These are phyloP conservation scores for Origma solitaria DNA, from an alignment of 2,113 vertebrate genomes.

Conservation along the genomic window DNA sequence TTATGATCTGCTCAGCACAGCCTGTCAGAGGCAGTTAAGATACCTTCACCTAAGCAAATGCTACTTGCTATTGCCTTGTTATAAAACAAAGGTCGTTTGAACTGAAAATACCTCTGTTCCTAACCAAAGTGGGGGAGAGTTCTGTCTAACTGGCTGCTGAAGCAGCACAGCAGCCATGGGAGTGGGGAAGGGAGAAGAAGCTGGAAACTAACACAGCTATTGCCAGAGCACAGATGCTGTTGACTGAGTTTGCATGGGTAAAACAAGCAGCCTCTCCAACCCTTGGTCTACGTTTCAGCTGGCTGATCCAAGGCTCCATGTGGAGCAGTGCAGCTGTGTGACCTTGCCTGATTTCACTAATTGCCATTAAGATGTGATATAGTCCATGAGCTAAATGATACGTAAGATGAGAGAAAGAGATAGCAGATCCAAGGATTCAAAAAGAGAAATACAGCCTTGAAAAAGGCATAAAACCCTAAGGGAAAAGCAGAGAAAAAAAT, in stretches of 20 bases:
- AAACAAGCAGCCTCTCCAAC: neutral
- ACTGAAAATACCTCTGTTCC: neutral
- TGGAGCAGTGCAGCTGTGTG: neutral
- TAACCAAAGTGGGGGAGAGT: neutral
- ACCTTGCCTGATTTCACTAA: neutral
- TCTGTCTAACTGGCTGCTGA: neutral
- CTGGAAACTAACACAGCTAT: neutral
- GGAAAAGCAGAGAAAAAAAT: neutral
- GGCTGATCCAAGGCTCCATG: neutral
- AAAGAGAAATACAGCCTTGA: neutral
- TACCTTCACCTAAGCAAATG: neutral
- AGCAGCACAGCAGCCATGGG: neutral
- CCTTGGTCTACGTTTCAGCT: neutral
- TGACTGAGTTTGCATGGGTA: neutral
- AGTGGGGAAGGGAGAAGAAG: neutral
- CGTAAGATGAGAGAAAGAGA: neutral
- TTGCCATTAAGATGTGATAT: neutral
- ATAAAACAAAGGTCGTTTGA: conserved; percentile 19
- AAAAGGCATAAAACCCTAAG: neutral
- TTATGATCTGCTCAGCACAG: conserved; percentile 4
- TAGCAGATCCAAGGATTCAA: neutral
- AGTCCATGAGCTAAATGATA: neutral
- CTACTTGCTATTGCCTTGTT: neutral
- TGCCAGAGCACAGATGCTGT: neutral
- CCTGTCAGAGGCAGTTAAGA: conserved; percentile 36